Conservation (phyloP, 2,113 vertebrate genomes). For the Neotoma lepida region DNA sequence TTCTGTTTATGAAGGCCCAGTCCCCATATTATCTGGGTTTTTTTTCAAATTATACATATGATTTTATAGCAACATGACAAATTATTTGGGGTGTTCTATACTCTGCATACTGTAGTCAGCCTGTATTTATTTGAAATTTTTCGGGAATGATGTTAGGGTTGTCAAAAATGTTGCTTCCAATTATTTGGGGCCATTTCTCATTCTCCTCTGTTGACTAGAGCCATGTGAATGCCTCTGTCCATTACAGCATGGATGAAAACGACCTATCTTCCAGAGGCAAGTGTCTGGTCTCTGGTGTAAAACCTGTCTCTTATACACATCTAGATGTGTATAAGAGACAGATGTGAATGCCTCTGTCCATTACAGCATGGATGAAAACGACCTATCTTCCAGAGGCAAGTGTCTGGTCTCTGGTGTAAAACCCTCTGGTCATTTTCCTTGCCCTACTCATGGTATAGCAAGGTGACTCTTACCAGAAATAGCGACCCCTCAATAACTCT, state of each 20-base stretch:
- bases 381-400: neutral
- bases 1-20: constrained; percentile 51
- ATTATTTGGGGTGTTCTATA: constrained; percentile 43
- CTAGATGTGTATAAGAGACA: too few relatives aligned
- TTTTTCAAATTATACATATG: constrained; percentile 50
- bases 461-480: neutral
- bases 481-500: neutral
- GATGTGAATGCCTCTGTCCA: too few relatives aligned
- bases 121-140: constrained; percentile 45
- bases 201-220: neutral
- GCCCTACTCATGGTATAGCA: neutral
- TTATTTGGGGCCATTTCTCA: constrained; percentile 29
- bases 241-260: neutral
- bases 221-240: neutral
- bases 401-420: neutral
- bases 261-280: neutral
- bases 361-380: neutral
- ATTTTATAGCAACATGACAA: constrained; percentile 38
- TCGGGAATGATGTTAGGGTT: neutral
- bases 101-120: neutral
- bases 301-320: too few relatives aligned
- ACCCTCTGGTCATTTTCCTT: neutral
- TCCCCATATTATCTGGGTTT: neutral
- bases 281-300: neutral
- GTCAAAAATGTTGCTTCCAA: neutral